Evolutionary conservation across 1,140 invertebrate species (phyloP).

Genomic region (Hermetia illucens): DNA sequence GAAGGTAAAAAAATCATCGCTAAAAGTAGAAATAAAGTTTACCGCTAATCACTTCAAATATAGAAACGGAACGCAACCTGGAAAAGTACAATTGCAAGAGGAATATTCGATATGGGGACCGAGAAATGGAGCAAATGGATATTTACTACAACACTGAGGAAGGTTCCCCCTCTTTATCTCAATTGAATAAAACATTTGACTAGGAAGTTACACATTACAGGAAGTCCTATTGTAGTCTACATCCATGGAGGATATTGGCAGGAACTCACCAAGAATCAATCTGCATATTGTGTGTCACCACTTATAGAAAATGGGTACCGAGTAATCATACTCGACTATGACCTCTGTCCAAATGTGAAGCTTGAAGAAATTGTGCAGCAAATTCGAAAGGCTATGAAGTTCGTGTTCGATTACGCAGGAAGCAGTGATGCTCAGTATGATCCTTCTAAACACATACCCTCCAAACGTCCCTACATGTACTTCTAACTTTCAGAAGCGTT

Average conservation of each 20-base stretch:
- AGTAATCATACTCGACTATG: constrained; percentile 56
- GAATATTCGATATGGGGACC: too few species aligned
- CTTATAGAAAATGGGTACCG: constrained; percentile 47
- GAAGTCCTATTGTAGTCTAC: constrained; percentile 57
- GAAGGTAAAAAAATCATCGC: too few species aligned
- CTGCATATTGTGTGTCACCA: constrained; percentile 44
- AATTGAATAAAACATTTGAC: too few species aligned
- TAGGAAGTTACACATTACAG: too few species aligned
- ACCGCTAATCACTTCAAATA: too few species aligned
- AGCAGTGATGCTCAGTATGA: constrained; percentile 33
- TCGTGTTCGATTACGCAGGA: constrained; percentile 42
- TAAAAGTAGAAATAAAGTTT: too few species aligned
- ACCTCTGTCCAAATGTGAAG: constrained; percentile 52
- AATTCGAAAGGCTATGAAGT: constrained; percentile 40
- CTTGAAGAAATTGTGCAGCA: constrained; percentile 45
- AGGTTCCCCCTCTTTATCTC: too few species aligned
- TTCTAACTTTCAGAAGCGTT: not conserved
- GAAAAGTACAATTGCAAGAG: too few species aligned
- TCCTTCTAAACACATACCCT: too few species aligned
- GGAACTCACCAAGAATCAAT: constrained; percentile 44
- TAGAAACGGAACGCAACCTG: too few species aligned
- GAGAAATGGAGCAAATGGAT: too few species aligned
- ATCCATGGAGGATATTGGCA: constrained; percentile 80
- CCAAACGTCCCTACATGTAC: not conserved
- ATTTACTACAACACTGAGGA: too few species aligned